These are phyloP conservation scores for Motacilla alba DNA, from an alignment of 2,113 vertebrate species.

Conservation along the genomic window DNA sequence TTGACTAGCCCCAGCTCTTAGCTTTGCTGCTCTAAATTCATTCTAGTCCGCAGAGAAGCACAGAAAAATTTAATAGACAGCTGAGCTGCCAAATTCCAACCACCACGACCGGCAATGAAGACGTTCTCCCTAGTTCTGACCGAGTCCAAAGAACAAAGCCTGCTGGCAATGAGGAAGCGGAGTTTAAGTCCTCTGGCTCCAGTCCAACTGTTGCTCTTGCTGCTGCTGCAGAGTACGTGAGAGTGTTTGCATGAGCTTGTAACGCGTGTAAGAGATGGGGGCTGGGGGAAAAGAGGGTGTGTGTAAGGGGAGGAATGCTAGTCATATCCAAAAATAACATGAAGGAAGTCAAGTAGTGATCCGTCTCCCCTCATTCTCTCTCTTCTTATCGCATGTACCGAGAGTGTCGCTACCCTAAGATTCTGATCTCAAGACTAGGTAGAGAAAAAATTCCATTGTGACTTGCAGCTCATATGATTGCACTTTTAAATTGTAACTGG, in stretches of 20 bases:
- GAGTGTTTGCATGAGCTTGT: conserved; percentile 50
- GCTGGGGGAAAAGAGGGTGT: conserved; percentile 68
- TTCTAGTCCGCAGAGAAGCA: not conserved
- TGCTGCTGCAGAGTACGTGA: conserved; percentile 29
- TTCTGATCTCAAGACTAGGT: not conserved
- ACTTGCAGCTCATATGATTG: not conserved
- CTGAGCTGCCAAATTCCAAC: conserved; percentile 1
- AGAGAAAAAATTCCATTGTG: not conserved
- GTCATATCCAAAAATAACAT: conserved; percentile 71
- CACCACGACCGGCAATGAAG: conserved; percentile 1
- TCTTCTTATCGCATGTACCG: not conserved
- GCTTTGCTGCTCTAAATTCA: not conserved
- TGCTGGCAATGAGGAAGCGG: conserved; percentile 45
- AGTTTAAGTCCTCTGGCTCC: conserved; percentile 56
- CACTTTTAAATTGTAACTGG: not conserved
- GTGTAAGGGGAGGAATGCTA: conserved; percentile 69
- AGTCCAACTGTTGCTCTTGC: conserved; percentile 45
- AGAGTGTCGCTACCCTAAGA: not conserved
- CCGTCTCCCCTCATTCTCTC: conserved; percentile 26
- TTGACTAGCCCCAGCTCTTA: not conserved
- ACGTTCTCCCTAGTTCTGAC: conserved; percentile 19
- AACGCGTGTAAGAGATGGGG: conserved; percentile 10
- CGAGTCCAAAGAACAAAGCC: conserved; percentile 68
- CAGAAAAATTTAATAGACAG: not conserved
- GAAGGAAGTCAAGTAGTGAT: not conserved